Evolutionary conservation across 2,113 vertebrate species (phyloP), one percentile per base, ranked within the genome.

Genomic region (Martes martes): DNA sequence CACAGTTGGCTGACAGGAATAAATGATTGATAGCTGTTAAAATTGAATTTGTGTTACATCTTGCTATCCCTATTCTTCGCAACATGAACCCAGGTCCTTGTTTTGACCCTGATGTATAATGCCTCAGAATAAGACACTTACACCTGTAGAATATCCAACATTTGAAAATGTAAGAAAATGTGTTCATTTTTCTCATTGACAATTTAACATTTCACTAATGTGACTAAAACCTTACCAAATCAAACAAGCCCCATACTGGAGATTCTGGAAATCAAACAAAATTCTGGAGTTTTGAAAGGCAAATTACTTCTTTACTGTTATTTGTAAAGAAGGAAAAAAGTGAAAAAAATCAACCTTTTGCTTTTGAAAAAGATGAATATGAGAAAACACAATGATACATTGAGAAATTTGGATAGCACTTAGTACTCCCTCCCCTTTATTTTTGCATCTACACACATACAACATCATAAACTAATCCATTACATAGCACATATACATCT

Each of bases 381-480:
- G 24, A 80, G 7, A 84, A 87, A 80, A 36, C 7, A 28, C 6
- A 63, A 55, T 3, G 36, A 39, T 23, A 26, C 7, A 1, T 5
- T 83, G 11, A 52, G 9, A 63, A 80, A 90, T 83, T 57, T 79
- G 10, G 5, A 78, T 31, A 94, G 1, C 7, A 76, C 0, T 15
- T 0, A 45, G 4, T 39, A 69, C 5, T 67, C 1, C 14, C 4
- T 36, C 1, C 15, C 4, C 11, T 31, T n/a, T 3, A 4, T 55
- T 69, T 79, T 71, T 80, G 2, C 15, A 69, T 1, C 18, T 80
- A 15, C 79, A 33, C 31, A 28, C 18, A 47, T 91, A 81, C 79
- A 95, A 96, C 23, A 31, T 67, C 91, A 92, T 55, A 55, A 86
- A 57, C 16, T 93, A 92, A 93, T 85, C 47, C 91, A 80, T 45